Evolutionary conservation across 2,113 vertebrate species (phyloP).

Genomic region (Danio rerio): GRCz12tu NC_133190.1:4647001-4647500

Average conservation of each 20-base stretch:
- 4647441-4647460: not conserved
- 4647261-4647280: not conserved
- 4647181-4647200: too few species aligned
- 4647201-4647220: too few species aligned
- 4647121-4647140: too few species aligned
- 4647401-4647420: conserved; percentile 52
- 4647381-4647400: conserved; percentile 48
- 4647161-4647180: too few species aligned
- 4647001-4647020: too few species aligned
- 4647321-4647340: not conserved
- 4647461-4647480: conserved; percentile 13
- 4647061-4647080: too few species aligned
- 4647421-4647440: conserved; percentile 11
- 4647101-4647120: too few species aligned
- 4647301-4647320: not conserved
- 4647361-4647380: not conserved
- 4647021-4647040: too few species aligned
- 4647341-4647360: not conserved
- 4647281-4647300: not conserved
- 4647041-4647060: too few species aligned
- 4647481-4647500: conserved; percentile 46
- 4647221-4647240: too few species aligned
- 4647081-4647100: too few species aligned
- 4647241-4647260: not conserved
- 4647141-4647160: too few species aligned